A percentile compares a stretch with the other conserved stretches of the same genome.
These are phyloP conservation scores for Biston stratarius DNA, from an alignment of 2,888 invertebrate species.

Conservation along the genomic window DNA sequence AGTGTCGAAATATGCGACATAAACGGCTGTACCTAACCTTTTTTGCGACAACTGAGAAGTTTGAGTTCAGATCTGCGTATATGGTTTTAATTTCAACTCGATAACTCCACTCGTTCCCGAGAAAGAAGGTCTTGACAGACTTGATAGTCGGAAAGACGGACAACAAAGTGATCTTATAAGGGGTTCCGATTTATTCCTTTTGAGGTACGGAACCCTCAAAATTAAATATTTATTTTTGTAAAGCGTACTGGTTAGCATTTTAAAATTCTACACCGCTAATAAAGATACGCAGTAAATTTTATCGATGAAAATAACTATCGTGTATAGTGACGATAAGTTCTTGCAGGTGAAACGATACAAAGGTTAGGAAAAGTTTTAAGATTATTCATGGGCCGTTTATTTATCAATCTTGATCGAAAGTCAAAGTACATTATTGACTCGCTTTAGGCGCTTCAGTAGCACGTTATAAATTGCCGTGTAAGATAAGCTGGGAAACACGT, in stretches of 20 bases:
- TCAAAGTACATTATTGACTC: slow-evolving; percentile 19
- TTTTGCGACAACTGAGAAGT: no score
- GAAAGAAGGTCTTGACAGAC: no score
- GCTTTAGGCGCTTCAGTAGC: slow-evolving; percentile 31
- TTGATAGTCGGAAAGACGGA: no score
- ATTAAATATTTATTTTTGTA: not conserved
- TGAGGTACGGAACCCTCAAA: no score
- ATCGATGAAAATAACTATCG: not conserved
- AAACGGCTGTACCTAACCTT: no score
- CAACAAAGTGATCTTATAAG: no score
- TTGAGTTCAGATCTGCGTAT: no score
- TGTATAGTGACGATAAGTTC: not conserved
- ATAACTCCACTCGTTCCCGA: no score
- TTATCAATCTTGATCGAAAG: slow-evolving; percentile 12
- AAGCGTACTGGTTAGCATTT: not conserved
- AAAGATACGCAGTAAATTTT: not conserved
- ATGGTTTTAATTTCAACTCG: no score
- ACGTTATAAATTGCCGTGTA: slow-evolving; percentile 14
- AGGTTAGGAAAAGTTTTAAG: slow-evolving; percentile 10
- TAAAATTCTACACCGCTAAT: not conserved
- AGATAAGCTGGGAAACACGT: slow-evolving; percentile 21
- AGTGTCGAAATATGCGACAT: no score
- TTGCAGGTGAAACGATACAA: slow-evolving; percentile 19
- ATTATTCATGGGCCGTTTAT: slow-evolving; percentile 9
- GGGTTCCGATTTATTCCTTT: no score